phyloP scores from a whole-genome alignment of 1,140 invertebrate genomes.

The Euglossa dilemma region DNA sequence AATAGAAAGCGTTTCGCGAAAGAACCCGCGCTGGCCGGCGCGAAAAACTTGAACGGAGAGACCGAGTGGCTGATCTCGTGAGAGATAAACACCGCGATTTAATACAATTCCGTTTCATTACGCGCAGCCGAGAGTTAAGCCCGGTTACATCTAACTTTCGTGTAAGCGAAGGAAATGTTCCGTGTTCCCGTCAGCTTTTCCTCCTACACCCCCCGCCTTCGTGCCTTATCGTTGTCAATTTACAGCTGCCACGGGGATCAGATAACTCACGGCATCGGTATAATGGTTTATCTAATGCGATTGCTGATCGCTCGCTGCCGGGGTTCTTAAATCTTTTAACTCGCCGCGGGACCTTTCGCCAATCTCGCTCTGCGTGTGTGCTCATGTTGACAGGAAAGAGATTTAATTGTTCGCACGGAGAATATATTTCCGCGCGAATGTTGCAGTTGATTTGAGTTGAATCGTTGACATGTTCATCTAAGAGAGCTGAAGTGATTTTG shows the following conservation, averaged over 20 bases:
- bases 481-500: no score
- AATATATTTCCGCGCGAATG: no score
- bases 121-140: conserved; percentile 18
- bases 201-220: neutral
- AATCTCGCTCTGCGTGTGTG: no score
- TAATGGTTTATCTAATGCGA: no score
- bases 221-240: neutral
- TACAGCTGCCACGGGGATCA: neutral
- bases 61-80: conserved; percentile 50
- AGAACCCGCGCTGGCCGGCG: neutral
- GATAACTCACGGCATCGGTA: no score
- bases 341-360: no score
- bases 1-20: conserved; percentile 32
- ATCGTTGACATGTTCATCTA: no score
- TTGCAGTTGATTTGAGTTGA: no score
- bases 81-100: conserved; percentile 54
- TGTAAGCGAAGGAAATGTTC: conserved; percentile 16
- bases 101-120: conserved; percentile 56
- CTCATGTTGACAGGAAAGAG: no score
- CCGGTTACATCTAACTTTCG: conserved; percentile 47
- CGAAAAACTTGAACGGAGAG: conserved; percentile 21
- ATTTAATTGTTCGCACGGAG: no score
- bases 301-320: no score
- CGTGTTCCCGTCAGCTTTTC: neutral
- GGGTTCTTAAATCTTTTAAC: no score